phyloP scores from a whole-genome alignment of 1,140 invertebrate genomes.

The Sycophaga agraensis region DNA sequence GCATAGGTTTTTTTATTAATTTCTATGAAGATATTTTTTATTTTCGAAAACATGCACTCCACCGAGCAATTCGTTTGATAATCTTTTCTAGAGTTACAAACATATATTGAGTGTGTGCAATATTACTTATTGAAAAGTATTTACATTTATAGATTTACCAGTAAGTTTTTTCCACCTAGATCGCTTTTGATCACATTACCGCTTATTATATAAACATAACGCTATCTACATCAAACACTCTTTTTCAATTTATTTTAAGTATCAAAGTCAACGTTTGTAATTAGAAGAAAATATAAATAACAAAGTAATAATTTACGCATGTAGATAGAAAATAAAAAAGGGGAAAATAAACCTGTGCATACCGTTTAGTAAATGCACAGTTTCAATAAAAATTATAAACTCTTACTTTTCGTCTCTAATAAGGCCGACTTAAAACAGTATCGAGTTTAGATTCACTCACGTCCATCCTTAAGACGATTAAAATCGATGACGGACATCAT shows the following conservation, averaged over 20 bases:
- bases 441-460: slow-evolving; percentile 18
- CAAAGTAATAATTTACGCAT: slow-evolving; percentile 21
- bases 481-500: slow-evolving; percentile 1
- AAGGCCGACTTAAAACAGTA: slow-evolving; percentile 20
- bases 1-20: slow-evolving; percentile 11
- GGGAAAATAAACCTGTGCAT: slow-evolving; percentile 6
- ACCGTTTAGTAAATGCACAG: slow-evolving; percentile 2
- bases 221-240: slow-evolving; percentile 40
- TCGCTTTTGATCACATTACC: slow-evolving; percentile 28
- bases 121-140: slow-evolving; percentile 44
- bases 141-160: slow-evolving; percentile 42
- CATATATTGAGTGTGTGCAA: slow-evolving; percentile 38
- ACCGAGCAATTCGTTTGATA: slow-evolving; percentile 35
- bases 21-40: slow-evolving; percentile 28
- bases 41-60: slow-evolving; percentile 32
- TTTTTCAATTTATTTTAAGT: slow-evolving; percentile 26
- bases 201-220: slow-evolving; percentile 35
- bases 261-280: slow-evolving; percentile 24
- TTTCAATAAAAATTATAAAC: slow-evolving; percentile 3
- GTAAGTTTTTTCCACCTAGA: slow-evolving; percentile 25
- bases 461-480: slow-evolving; percentile 4
- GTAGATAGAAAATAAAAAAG: slow-evolving; percentile 20
- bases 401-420: slow-evolving; percentile 1
- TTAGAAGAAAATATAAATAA: slow-evolving; percentile 27
- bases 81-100: slow-evolving; percentile 36